These are phyloP conservation scores for Erebia epiphron DNA, from an alignment of 2,888 invertebrate genomes.

Conservation along the genomic window DNA sequence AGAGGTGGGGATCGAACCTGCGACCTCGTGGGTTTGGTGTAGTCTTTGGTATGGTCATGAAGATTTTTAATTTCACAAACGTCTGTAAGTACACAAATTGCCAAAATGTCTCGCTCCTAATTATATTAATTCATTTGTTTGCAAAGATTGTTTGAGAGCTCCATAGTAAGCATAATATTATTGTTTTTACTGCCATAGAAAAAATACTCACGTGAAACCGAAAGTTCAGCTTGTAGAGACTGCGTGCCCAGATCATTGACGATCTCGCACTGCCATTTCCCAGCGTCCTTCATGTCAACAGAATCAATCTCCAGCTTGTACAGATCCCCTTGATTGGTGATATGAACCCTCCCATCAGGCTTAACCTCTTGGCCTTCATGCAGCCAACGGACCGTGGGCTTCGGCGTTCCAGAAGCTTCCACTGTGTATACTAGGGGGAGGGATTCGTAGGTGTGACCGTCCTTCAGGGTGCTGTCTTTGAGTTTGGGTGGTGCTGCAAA, in stretches of 20 bases:
- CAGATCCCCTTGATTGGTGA: slow-evolving; percentile 86
- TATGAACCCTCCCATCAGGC: slow-evolving; percentile 84
- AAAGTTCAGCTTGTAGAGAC: slow-evolving; percentile 87
- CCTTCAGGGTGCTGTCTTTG: slow-evolving; percentile 87
- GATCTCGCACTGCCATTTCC: slow-evolving; percentile 91
- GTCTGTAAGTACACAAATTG: no score
- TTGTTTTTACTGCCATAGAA: no score
- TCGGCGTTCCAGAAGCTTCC: slow-evolving; percentile 89
- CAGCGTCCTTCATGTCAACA: slow-evolving; percentile 88
- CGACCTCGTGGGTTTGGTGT: no score
- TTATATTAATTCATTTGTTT: no score
- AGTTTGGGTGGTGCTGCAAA: slow-evolving; percentile 87
- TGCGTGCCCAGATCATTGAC: slow-evolving; percentile 93
- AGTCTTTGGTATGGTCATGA: no score
- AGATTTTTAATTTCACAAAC: no score
- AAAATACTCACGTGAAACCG: slow-evolving; percentile 85
- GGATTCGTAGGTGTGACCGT: slow-evolving; percentile 90
- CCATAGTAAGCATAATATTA: background rate
- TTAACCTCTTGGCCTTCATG: slow-evolving; percentile 89
- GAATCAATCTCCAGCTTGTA: slow-evolving; percentile 89
- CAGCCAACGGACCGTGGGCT: slow-evolving; percentile 90
- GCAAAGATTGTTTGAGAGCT: no score
- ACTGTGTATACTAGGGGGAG: slow-evolving; percentile 91
- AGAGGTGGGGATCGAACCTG: no score
- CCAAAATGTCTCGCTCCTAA: no score